Evolutionary conservation across 2,113 vertebrate genomes (phyloP), one percentile per base, ranked within the genome.

Genomic region (Callospermophilus lateralis): DNA sequence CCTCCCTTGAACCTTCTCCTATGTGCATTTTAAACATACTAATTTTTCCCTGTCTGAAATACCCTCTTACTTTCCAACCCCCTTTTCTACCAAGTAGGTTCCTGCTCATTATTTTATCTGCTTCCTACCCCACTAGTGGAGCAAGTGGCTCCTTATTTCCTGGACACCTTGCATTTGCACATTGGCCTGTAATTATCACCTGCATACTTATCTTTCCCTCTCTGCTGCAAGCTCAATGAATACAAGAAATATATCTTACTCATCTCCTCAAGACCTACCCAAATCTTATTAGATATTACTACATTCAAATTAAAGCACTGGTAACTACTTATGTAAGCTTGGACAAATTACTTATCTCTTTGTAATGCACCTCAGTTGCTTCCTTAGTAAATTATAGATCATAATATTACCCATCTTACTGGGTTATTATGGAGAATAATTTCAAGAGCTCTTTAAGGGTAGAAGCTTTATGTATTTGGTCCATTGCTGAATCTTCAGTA

Each of bases 271-370:
- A n/a, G 51, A 85, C 37, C 42, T 8, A 72, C 61, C 48, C 22
- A 39, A 32, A 45, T 48, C 20, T 96, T 26, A 65, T 72, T 70
- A 42, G 22, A 22, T 7, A 88, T 65, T 58, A 24, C 30, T 76
- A 37, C 32, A 76, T 48, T 70, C 73, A 77, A 63, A 37, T 63
- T 24, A 74, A 90, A 72, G 65, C 22, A 17, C 67, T 80, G 88
- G 45, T 81, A 34, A 89, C 37, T 89, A 58, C 10, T 2, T 39
- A 42, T 10, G 24, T 78, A 51, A 89, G 51, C 68, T 24, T 58
- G 55, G n/a, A 48, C 53, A 93, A 94, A 89, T 37, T 68, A 87
- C 30, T 74, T 68, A 65, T 89, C 19, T 96, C 67, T 79, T 10
- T 8, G 53, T 15, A 55, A 19, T 48, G 6, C 55, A 85, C 1